A percentile compares a stretch with the other conserved stretches of the same genome.
Conservation (phyloP, 2,113 vertebrate genomes). For the Serranochromis macrocephalus region DNA sequence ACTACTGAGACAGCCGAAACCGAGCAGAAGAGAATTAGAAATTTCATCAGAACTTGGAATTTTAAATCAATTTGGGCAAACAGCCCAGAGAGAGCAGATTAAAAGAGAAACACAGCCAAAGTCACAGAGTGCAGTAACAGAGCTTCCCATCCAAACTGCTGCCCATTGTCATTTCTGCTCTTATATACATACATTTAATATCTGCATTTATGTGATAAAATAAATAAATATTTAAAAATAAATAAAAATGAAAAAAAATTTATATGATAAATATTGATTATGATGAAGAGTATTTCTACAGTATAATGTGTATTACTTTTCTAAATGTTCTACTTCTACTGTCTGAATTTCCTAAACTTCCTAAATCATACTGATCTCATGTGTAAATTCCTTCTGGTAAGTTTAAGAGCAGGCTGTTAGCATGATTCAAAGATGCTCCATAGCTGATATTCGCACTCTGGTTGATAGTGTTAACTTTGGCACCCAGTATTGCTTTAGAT, state of each 20-base stretch:
- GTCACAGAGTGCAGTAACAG: not conserved
- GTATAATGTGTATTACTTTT: not conserved
- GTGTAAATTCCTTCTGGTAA: not conserved
- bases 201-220: not conserved
- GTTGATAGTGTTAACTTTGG: not conserved
- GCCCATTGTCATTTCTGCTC: not conserved
- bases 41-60: not conserved
- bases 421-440: not conserved
- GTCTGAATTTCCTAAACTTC: not conserved
- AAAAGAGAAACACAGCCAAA: not conserved
- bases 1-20: not conserved
- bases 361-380: not conserved
- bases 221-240: not conserved
- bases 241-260: not conserved
- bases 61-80: not conserved
- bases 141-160: not conserved
- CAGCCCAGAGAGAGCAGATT: not conserved
- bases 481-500: not conserved
- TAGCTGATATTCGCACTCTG: not conserved
- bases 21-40: not conserved
- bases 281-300: not conserved
- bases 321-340: not conserved
- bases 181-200: not conserved
- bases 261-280: not conserved
- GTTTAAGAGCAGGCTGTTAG: conserved; percentile 3